phyloP scores from a whole-genome alignment of 2,113 vertebrate genomes.

The human region DNA sequence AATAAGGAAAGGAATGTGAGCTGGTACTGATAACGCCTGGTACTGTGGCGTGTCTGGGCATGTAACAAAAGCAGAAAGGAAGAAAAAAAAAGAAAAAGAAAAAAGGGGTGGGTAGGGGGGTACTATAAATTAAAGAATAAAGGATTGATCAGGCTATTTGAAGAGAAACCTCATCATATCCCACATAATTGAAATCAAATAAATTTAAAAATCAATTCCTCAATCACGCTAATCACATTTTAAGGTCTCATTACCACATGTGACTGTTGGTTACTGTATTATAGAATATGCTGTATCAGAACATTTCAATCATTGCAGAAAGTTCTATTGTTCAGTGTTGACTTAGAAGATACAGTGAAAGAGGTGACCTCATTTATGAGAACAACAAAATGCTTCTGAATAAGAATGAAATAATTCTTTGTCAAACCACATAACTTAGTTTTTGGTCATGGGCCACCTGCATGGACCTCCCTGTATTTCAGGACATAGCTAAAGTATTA shows the following conservation, averaged over 20 bases:
- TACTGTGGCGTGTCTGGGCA: no score
- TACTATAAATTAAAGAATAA: no score
- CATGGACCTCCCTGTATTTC: background rate
- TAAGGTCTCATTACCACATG: background rate
- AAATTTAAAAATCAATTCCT: slow-evolving; percentile 8
- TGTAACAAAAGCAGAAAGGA: no score
- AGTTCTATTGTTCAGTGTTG: background rate
- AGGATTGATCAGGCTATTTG: no score
- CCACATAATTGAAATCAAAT: background rate
- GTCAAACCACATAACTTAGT: background rate
- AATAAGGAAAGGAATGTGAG: no score
- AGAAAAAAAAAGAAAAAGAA: no score
- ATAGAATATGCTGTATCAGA: background rate
- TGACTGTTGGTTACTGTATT: background rate
- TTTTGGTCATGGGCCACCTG: background rate
- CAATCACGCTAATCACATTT: background rate
- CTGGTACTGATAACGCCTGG: no score
- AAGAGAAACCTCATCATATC: no score
- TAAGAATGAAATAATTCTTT: background rate
- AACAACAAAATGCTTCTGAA: background rate
- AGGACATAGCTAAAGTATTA: background rate
- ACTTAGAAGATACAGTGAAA: slow-evolving; percentile 5
- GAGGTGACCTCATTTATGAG: background rate
- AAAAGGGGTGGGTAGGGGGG: no score
- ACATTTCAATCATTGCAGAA: background rate